A percentile compares a stretch with the other conserved stretches of the same genome.
phyloP scores from a whole-genome alignment of 2,797 vertebrate genomes.

The Oophaga sylvatica region DNA sequence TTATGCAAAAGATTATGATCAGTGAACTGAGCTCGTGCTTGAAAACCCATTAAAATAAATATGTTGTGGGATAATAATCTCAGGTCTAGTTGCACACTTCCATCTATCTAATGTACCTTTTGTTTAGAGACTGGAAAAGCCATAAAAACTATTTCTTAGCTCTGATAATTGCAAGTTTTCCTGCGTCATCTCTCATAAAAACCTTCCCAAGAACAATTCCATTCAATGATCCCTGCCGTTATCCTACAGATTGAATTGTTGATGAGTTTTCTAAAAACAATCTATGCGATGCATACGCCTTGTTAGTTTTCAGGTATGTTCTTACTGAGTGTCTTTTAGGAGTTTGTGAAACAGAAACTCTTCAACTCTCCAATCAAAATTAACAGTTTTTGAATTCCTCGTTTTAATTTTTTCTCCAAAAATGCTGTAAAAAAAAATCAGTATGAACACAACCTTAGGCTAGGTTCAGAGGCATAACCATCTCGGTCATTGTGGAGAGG shows the following conservation, averaged over 20 bases:
- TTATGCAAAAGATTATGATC: background rate
- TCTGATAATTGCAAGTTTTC: conserved; percentile 20
- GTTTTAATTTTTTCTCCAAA: too few relatives aligned
- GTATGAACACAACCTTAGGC: too few relatives aligned
- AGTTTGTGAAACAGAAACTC: too few relatives aligned
- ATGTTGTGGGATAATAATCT: conserved; percentile 10
- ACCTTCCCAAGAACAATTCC: background rate
- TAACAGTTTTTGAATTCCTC: too few relatives aligned
- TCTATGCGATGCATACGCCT: background rate
- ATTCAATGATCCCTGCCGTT: background rate
- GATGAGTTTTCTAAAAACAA: background rate
- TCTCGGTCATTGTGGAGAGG: too few relatives aligned
- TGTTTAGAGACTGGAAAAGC: conserved; percentile 27
- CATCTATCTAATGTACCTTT: conserved; percentile 27
- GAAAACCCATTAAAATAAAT: conserved; percentile 44
- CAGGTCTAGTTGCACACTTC: conserved; percentile 3
- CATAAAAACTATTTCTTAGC: conserved; percentile 19
- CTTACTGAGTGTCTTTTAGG: too few relatives aligned
- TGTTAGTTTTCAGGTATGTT: background rate
- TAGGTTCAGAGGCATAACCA: too few relatives aligned
- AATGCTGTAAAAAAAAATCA: too few relatives aligned
- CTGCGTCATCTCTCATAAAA: conserved; percentile 10
- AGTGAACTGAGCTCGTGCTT: conserved; percentile 58
- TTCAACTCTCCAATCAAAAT: too few relatives aligned
- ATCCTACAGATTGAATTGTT: background rate